Evolutionary conservation across 1,140 invertebrate genomes (phyloP), one percentile per base, ranked within the genome.

Genomic region (Manduca sexta): DNA sequence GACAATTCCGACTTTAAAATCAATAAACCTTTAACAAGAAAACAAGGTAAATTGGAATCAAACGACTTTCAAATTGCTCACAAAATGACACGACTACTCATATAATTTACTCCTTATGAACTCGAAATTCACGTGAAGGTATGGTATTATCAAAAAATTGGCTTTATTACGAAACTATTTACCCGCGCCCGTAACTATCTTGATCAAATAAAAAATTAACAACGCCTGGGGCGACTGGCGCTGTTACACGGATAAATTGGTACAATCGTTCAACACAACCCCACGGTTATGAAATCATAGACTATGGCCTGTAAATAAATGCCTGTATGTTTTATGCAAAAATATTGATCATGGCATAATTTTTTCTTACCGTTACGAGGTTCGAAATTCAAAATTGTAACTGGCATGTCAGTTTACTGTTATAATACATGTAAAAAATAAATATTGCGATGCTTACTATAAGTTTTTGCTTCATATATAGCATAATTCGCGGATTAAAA

Each of bases 131-230:
- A 62, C 51, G 46, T 57, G 51, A 54, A 51, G 50, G 53, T 60
- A 59, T 68, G 51, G 69, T 65, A 81, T 83, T 81, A 83, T 70
- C 65, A 76, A 83, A 82, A 82, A 84, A 84, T 84, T 84, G 79
- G 72, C 79, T 81, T 26, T 76, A 84, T 84, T 84, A 84, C 58
- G 51, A 69, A 77, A 78, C 68, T 67, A 69, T 75, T 73, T 62
- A 70, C 69, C 67, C 35, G 45, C 14, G 53, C 47, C 62, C 34
- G 65, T 77, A 78, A 80, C 66, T 65, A 71, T 75, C 78, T 76
- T 77, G 77, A 79, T 75, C 81, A 63, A 74, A 83, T 84, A 74
- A 84, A 84, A 83, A 80, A 84, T 84, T 81, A 69, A 84, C 64
- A 54, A 66, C 54, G 35, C 39, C 41, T 68, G 71, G 75, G 74